phyloP scores from a whole-genome alignment of 2,113 vertebrate species.

The Egretta garzetta region DNA sequence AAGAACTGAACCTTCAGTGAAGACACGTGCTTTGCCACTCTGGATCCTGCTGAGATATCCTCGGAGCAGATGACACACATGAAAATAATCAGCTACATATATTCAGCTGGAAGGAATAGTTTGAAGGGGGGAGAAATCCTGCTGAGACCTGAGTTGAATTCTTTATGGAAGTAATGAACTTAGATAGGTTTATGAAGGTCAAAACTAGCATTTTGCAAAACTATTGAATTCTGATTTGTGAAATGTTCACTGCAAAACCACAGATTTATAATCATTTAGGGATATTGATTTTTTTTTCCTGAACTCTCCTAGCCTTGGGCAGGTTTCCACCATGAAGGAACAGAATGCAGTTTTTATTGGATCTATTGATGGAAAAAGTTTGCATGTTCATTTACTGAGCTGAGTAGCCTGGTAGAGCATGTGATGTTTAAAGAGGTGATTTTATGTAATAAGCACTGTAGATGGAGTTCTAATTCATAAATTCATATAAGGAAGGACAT shows the following conservation, averaged over 20 bases:
- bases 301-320: neutral
- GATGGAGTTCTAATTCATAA: neutral
- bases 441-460: neutral
- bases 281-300: neutral
- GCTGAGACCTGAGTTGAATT: neutral
- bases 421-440: neutral
- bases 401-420: neutral
- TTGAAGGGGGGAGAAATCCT: neutral
- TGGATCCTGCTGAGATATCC: neutral
- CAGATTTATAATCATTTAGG: neutral
- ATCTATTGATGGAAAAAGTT: neutral
- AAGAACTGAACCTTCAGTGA: neutral
- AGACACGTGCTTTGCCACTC: neutral
- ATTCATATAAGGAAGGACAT: neutral
- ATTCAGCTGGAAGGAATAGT: neutral
- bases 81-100: neutral
- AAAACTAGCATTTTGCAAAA: neutral
- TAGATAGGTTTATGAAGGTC: neutral
- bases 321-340: neutral
- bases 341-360: neutral
- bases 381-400: neutral
- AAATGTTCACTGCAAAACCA: neutral
- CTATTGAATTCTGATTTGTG: neutral
- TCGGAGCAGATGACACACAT: neutral
- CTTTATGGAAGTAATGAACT: neutral